phyloP scores from a whole-genome alignment of 1,140 invertebrate species.

The Trichoplusia ni region DNA sequence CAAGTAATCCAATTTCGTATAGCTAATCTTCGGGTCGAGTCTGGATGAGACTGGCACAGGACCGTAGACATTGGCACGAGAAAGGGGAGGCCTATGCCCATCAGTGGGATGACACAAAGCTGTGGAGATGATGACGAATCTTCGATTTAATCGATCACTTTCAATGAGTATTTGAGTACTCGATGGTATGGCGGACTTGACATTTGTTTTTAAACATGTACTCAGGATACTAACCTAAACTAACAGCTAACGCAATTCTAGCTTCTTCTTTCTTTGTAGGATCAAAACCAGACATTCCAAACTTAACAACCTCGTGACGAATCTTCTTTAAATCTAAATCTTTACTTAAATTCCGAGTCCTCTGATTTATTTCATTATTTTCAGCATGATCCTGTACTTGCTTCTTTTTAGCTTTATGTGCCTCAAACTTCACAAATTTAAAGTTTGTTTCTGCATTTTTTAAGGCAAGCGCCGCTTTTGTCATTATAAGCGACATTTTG shows the following conservation, averaged over 20 bases:
- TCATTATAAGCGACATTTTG: slow-evolving; percentile 72
- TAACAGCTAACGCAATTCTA: slow-evolving; percentile 84
- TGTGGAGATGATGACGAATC: no score
- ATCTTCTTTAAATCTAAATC: slow-evolving; percentile 83
- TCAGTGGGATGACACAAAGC: no score
- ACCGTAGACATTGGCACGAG: no score
- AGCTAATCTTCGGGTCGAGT: no score
- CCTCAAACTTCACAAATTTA: slow-evolving; percentile 76
- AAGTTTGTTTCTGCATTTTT: slow-evolving; percentile 75
- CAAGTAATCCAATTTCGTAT: no score
- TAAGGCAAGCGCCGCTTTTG: slow-evolving; percentile 80
- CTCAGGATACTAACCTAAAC: slow-evolving; percentile 78
- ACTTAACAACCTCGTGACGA: slow-evolving; percentile 85
- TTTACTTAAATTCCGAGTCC: slow-evolving; percentile 41
- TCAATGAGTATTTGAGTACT: no score
- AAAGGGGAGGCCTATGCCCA: no score
- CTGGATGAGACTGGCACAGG: no score
- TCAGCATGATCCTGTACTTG: slow-evolving; percentile 37
- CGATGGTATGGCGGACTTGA: no score
- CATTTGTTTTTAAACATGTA: slow-evolving; percentile 1
- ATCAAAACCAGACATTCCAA: slow-evolving; percentile 85
- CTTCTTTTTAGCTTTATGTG: slow-evolving; percentile 80
- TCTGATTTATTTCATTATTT: slow-evolving; percentile 34
- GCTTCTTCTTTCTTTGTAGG: slow-evolving; percentile 82
- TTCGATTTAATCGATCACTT: no score